Evolutionary conservation across 1,140 invertebrate genomes (phyloP).

Genomic region (Eumeta japonica): DNA sequence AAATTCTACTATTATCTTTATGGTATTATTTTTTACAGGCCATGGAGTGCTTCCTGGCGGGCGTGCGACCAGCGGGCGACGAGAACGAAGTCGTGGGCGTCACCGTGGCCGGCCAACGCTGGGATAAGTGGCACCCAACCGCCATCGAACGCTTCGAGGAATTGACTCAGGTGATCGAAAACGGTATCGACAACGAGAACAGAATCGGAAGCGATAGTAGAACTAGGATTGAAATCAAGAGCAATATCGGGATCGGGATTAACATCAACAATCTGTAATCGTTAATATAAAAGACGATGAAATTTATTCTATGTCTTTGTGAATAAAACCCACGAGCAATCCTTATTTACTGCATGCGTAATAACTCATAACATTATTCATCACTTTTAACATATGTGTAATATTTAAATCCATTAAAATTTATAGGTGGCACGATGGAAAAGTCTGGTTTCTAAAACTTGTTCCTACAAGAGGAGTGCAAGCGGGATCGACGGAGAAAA

Average conservation of each 20-base stretch:
- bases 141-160: slow-evolving; percentile 72
- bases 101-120: slow-evolving; percentile 12
- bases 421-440: slow-evolving; percentile 51
- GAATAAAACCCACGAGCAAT: no score
- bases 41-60: slow-evolving; percentile 75
- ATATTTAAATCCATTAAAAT: no score
- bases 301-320: no score
- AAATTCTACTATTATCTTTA: neutral
- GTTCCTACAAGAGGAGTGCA: slow-evolving; percentile 62
- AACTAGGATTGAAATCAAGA: no score
- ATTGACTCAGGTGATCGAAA: slow-evolving; percentile 60
- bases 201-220: neutral
- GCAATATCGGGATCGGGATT: no score
- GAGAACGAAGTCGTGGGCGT: slow-evolving; percentile 22
- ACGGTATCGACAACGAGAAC: neutral
- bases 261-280: neutral
- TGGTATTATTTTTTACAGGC: slow-evolving; percentile 59
- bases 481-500: slow-evolving; percentile 45
- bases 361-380: no score
- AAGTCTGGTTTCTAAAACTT: slow-evolving; percentile 65
- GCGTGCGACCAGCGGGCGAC: slow-evolving; percentile 59
- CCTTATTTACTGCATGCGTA: no score
- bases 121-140: slow-evolving; percentile 61
- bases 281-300: slow-evolving; percentile 3
- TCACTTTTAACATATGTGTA: neutral